Base-by-base conservation (phyloP, 2,113 vertebrate species). In the Speoplatyrhinus poulsoni region DNA sequence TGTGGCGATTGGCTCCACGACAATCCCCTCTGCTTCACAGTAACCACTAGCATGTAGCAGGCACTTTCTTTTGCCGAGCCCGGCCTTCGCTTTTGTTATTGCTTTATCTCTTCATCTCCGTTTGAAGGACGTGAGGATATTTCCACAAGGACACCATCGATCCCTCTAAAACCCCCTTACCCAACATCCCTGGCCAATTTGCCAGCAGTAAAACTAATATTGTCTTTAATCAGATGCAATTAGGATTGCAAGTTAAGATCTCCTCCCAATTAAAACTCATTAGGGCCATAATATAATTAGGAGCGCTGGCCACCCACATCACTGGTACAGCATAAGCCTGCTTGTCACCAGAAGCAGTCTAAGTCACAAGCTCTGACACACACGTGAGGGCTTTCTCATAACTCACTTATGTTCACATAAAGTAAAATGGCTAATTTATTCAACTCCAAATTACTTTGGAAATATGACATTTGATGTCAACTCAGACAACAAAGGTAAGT, bases 161-260 rank as follows among this genome's bases (percentile, higher is more conserved):
- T 87, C 80, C 85, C 70, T 72, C 70, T 70, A 75, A 87, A 83
- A 67, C 41, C 49, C 72, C 12, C 59, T 66, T 66, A 53, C 69
- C 81, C 72, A 69, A 72, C 79, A 70, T 77, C 85, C 86, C 80
- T 66, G 67, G 79, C 79, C 91, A 92, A 91, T 92, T 93, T 90
- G 84, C 87, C 79, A 71, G 83, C 83, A 89, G 87, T 91, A 92
- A 93, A 92, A 91, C 90, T 89, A 93, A 92, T 93, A 93, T 92
- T 90, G 90, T 93, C 90, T 92, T 92, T 93, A 93, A 94, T 94
- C 92, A 93, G 92, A 93, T 91, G 86, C 92, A 94, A 93, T 93
- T 93, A 94, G 86, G 80, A 70, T 83, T 73, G 85, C 82, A 87
- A 91, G 91, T 93, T 92, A 92, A 93, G 91, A 93, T 93, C 90